A percentile compares a stretch with the other conserved stretches of the same genome.
Conservation (phyloP, 2,113 vertebrate genomes). For the Ginglymostoma cirratum region DNA sequence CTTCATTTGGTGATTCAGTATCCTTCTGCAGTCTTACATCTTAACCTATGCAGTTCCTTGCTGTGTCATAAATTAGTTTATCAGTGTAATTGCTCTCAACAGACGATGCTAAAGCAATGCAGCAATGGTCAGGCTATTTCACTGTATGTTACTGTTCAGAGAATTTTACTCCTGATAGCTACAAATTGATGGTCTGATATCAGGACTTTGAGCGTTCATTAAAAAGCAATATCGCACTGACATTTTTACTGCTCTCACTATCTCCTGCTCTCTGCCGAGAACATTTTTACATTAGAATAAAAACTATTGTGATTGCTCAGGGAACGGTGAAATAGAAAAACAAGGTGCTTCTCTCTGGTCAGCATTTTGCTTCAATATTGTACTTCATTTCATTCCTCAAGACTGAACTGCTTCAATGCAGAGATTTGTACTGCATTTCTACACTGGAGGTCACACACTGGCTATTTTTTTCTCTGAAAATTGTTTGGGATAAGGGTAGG, state of each 20-base stretch:
- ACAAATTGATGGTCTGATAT: neutral
- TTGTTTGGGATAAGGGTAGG: neutral
- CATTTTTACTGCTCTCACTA: neutral
- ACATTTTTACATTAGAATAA: neutral
- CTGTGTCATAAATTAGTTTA: neutral
- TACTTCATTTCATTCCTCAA: neutral
- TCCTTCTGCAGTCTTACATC: too few relatives aligned
- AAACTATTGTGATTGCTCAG: neutral
- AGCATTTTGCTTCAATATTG: neutral
- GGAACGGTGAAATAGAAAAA: neutral
- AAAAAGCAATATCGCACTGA: neutral
- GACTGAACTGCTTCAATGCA: neutral
- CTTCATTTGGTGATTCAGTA: neutral
- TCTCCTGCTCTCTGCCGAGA: neutral
- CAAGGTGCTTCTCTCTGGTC: neutral
- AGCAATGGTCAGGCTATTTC: neutral
- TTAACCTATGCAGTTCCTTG: neutral
- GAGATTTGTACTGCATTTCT: too few relatives aligned
- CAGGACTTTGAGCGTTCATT: neutral
- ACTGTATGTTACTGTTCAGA: neutral
- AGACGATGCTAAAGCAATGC: neutral
- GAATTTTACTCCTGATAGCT: neutral
- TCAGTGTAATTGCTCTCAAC: neutral
- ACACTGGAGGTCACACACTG: neutral
- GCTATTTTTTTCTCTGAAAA: neutral